phyloP scores from a whole-genome alignment of 2,888 invertebrate species.

The Germaria angustata region DNA sequence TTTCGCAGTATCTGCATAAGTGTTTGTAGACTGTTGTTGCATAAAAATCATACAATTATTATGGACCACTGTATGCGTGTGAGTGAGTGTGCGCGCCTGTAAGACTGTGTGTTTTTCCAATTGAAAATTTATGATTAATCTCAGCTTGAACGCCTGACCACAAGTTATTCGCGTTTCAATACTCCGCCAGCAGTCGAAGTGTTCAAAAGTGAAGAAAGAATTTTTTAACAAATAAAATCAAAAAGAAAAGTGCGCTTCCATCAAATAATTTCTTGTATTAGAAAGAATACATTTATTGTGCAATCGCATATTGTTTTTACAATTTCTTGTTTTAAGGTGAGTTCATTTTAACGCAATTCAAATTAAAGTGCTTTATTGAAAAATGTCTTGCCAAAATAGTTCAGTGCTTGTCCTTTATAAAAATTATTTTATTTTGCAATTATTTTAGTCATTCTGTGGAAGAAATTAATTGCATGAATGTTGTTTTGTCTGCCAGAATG shows the following conservation, averaged over 20 bases:
- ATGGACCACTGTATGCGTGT: neutral
- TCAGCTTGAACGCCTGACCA: slow-evolving; percentile 47
- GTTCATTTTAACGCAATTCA: no score
- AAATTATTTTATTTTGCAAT: no score
- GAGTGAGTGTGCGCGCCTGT: neutral
- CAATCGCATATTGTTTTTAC: neutral
- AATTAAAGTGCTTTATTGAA: no score
- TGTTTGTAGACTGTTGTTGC: neutral
- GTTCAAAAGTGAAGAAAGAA: slow-evolving; percentile 49
- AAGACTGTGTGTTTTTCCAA: neutral
- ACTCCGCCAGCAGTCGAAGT: slow-evolving; percentile 55
- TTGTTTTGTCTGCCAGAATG: no score
- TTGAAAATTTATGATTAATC: slow-evolving; percentile 51
- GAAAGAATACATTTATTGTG: neutral
- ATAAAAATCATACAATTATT: neutral
- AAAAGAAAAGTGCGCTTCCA: neutral
- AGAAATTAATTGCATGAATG: no score
- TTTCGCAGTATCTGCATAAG: neutral
- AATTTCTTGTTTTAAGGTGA: slow-evolving; percentile 10
- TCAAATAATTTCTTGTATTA: neutral
- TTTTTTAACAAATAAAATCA: neutral
- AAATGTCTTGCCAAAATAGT: no score
- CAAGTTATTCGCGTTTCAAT: slow-evolving; percentile 49
- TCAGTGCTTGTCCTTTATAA: no score
- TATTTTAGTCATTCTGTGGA: no score